These are phyloP conservation scores for Hylaeus anthracinus DNA, from an alignment of 1,140 invertebrate species.

Conservation along the genomic window DNA sequence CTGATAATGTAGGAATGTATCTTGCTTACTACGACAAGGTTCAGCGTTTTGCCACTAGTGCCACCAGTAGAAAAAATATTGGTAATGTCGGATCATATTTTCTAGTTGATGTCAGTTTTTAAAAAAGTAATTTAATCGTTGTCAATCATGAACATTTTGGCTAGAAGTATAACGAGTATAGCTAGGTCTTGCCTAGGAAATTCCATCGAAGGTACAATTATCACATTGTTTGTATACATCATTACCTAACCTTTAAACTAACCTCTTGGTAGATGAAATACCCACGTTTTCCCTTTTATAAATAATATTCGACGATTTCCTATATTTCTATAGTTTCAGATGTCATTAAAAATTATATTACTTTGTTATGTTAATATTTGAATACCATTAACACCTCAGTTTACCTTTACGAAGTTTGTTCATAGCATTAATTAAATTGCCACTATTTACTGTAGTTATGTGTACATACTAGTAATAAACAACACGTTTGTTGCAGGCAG, in stretches of 20 bases:
- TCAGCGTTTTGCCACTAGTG: not conserved
- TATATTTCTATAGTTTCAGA: not conserved
- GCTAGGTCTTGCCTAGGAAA: conserved; percentile 55
- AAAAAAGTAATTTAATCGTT: not conserved
- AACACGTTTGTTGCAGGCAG: conserved; percentile 20
- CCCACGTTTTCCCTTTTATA: not conserved
- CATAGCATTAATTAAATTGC: not conserved
- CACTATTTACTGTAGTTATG: not conserved
- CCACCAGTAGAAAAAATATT: not conserved
- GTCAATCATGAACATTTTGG: conserved; percentile 65
- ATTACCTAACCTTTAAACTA: conserved; percentile 5
- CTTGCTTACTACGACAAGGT: not conserved
- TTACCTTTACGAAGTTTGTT: not conserved
- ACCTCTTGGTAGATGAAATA: not conserved
- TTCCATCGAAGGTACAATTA: conserved; percentile 59
- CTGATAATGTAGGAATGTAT: conserved; percentile 10
- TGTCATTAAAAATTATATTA: not conserved
- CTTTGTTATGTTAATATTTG: not conserved
- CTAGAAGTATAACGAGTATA: conserved; percentile 54
- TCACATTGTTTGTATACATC: not conserved
- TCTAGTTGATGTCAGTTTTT: not conserved
- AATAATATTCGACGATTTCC: not conserved
- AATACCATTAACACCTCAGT: not conserved
- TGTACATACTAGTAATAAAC: not conserved
- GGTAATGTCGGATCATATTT: not conserved